Conservation (phyloP, 92 coral and sea anemone genomes). For the Hydrozoanthus gracilis region DNA sequence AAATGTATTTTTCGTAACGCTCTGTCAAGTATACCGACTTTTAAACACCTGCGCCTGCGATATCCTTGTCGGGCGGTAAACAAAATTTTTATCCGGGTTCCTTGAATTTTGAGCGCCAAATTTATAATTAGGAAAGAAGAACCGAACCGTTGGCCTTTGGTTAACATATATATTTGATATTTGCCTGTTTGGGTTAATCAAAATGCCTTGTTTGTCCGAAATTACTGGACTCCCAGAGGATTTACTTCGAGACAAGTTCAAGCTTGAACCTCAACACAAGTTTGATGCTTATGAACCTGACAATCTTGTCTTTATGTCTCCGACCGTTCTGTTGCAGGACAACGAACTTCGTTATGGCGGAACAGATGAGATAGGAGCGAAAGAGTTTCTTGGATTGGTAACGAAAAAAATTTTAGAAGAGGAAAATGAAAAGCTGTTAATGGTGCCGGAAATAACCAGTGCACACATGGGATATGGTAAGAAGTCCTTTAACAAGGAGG, state of each 20-base stretch:
- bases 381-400: constrained; percentile 37
- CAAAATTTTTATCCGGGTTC: too few species aligned
- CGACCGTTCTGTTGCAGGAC: constrained; percentile 41
- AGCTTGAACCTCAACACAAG: constrained; percentile 15
- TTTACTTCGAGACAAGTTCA: constrained; percentile 9
- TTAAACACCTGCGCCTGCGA: too few species aligned
- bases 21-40: too few species aligned
- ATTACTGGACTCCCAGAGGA: constrained; percentile 12
- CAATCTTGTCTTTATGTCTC: constrained; percentile 51
- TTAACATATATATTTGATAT: too few species aligned
- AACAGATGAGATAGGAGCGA: constrained; percentile 28
- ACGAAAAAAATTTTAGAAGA: constrained; percentile 31
- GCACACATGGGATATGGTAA: constrained; percentile 54
- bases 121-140: too few species aligned
- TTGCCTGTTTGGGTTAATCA: too few species aligned
- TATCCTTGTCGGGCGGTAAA: too few species aligned
- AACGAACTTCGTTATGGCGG: constrained; percentile 45
- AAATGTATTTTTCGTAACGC: too few species aligned
- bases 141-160: too few species aligned
- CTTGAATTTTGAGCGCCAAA: too few species aligned
- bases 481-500: constrained; percentile 44
- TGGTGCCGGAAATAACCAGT: constrained; percentile 41
- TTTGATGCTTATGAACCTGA: constrained; percentile 32
- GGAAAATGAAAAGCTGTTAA: not conserved
- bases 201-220: constrained; percentile 15